Conservation (phyloP, 2,888 invertebrate species). For the Polydrusus tereticollis region DNA sequence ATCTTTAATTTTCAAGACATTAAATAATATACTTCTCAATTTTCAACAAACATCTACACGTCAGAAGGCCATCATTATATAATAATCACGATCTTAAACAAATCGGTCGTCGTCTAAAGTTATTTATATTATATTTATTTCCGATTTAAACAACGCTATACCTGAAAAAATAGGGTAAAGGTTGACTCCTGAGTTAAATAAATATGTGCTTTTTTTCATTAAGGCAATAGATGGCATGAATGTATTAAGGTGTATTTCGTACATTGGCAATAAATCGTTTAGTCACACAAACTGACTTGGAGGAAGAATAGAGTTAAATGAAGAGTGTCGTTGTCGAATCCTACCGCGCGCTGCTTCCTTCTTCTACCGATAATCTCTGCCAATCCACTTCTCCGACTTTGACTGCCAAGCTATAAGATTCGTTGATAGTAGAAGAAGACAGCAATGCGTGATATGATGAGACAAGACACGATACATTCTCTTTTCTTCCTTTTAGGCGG, state of each 20-base stretch:
- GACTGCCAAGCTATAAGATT: too few species aligned
- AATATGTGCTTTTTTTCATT: conserved; percentile 61
- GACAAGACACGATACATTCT: too few species aligned
- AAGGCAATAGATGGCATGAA: conserved; percentile 58
- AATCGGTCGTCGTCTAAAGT: conserved; percentile 23
- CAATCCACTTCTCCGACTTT: too few species aligned
- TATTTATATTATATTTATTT: conserved; percentile 29
- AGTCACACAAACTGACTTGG: neutral
- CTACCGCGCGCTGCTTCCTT: too few species aligned
- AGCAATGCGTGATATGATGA: too few species aligned
- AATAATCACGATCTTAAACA: conserved; percentile 30
- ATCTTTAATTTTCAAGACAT: conserved; percentile 51
- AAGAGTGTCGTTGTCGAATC: too few species aligned
- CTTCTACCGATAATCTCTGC: too few species aligned
- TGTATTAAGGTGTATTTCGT: neutral
- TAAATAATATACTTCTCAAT: conserved; percentile 56
- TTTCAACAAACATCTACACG: conserved; percentile 58
- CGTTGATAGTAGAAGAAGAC: too few species aligned
- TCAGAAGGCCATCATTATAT: conserved; percentile 53
- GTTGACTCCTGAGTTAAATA: conserved; percentile 63
- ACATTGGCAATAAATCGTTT: neutral
- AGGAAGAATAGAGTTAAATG: neutral
- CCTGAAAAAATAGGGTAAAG: conserved; percentile 54
- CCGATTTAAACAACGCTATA: conserved; percentile 48
- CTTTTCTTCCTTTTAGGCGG: too few species aligned